These are phyloP conservation scores for Cromileptes altivelis DNA, from an alignment of 2,113 vertebrate species.

Conservation along the genomic window DNA sequence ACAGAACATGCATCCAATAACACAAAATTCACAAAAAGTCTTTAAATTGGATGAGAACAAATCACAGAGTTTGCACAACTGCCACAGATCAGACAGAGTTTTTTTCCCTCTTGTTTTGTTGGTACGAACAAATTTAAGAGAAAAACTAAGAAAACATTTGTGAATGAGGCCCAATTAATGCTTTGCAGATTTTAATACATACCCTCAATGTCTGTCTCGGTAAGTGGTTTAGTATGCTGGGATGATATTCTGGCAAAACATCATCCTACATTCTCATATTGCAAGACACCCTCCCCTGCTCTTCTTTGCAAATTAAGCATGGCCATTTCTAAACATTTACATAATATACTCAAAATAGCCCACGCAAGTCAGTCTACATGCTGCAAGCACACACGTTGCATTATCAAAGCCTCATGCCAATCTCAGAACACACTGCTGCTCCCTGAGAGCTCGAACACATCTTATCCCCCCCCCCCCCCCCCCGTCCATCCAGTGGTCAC, in stretches of 20 bases:
- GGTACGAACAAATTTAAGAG: background rate
- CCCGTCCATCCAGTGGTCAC: conserved; percentile 11
- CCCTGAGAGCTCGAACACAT: background rate
- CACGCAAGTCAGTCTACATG: conserved; percentile 19
- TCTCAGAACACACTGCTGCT: background rate
- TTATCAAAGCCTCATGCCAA: conserved; percentile 29
- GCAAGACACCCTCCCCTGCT: conserved; percentile 32
- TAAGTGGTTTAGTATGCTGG: conserved; percentile 12
- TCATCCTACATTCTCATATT: conserved; percentile 47
- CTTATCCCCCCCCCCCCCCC: background rate
- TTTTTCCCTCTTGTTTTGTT: background rate
- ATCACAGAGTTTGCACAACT: no score
- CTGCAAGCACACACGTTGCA: background rate
- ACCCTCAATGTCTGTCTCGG: conserved; percentile 6
- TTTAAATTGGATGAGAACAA: background rate
- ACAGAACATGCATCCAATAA: background rate
- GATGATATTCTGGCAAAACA: conserved; percentile 27
- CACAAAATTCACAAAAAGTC: background rate
- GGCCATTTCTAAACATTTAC: conserved; percentile 74
- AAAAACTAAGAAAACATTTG: background rate
- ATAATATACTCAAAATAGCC: conserved; percentile 79
- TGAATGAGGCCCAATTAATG: conserved; percentile 19
- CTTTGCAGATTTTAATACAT: background rate
- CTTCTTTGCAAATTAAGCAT: conserved; percentile 79
- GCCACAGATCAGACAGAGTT: background rate